Evolutionary conservation across 2,797 vertebrate species (phyloP).

Genomic region (Austrolebias charrua): DNA sequence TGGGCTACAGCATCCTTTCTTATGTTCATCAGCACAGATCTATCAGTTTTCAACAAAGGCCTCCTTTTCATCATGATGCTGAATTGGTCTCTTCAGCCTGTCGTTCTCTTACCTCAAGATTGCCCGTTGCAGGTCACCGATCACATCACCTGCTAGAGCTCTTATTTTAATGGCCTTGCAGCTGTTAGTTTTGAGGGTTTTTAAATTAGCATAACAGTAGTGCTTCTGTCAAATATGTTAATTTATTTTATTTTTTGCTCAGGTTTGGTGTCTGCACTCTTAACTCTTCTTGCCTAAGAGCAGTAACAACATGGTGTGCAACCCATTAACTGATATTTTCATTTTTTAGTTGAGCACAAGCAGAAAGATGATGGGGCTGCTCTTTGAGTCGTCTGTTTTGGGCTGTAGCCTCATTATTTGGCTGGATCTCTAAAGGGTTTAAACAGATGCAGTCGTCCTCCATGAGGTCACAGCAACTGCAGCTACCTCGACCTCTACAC

Average conservation of each 20-base stretch:
- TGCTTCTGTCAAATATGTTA: too few relatives aligned
- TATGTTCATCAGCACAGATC: conserved; percentile 75
- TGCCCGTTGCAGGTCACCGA: conserved; percentile 67
- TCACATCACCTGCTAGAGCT: conserved; percentile 76
- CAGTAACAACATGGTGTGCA: conserved; percentile 75
- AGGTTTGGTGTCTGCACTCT: conserved; percentile 79
- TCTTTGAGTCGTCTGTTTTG: conserved; percentile 76
- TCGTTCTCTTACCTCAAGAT: conserved; percentile 78
- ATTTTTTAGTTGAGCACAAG: conserved; percentile 63
- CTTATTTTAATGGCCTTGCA: conserved; percentile 71
- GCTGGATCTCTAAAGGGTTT: conserved; percentile 76
- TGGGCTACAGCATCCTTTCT: conserved; percentile 74
- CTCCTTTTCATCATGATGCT: conserved; percentile 64
- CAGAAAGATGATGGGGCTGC: conserved; percentile 63
- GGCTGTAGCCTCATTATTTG: conserved; percentile 65
- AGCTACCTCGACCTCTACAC: conserved; percentile 78
- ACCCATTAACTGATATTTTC: conserved; percentile 38
- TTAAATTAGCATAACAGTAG: too few relatives aligned
- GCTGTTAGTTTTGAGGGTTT: conserved; percentile 79
- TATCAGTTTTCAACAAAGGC: conserved; percentile 75
- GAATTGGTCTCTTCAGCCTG: conserved; percentile 63
- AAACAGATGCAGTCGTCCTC: conserved; percentile 78
- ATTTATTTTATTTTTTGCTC: conserved; percentile 4
- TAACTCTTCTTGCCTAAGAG: conserved; percentile 77
- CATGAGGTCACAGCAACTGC: conserved; percentile 75